These are phyloP conservation scores for Eupleurogrammus muticus DNA, from an alignment of 2,797 vertebrate genomes.

Conservation along the genomic window DNA sequence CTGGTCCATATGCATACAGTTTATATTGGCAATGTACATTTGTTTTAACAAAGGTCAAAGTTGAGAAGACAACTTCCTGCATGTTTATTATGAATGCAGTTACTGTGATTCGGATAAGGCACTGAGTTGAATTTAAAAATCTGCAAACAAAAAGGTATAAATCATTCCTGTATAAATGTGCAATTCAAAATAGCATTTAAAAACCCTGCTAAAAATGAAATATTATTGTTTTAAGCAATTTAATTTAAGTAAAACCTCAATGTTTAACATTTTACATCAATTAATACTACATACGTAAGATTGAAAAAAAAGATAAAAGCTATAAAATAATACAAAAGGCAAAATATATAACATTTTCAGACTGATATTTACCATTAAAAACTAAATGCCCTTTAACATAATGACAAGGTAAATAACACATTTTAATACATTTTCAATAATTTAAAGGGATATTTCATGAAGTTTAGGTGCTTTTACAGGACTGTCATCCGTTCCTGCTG, in stretches of 20 bases:
- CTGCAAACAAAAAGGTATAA: slow-evolving; percentile 13
- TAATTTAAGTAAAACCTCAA: not conserved
- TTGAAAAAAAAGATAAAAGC: not conserved
- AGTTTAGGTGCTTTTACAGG: not conserved
- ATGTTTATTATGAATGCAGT: slow-evolving; percentile 1
- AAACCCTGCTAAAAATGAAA: not conserved
- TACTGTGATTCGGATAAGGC: slow-evolving; percentile 43
- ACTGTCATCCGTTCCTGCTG: not conserved
- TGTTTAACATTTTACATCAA: not conserved
- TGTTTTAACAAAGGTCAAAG: slow-evolving; percentile 16
- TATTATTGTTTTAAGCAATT: slow-evolving; percentile 22
- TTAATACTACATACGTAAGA: slow-evolving; percentile 17
- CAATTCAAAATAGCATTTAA: not conserved
- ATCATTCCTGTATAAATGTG: slow-evolving; percentile 15
- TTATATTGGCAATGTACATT: not conserved
- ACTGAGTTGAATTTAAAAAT: slow-evolving; percentile 8
- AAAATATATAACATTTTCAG: slow-evolving; percentile 2
- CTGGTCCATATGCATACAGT: not conserved
- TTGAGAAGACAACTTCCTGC: not conserved
- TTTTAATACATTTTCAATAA: not conserved
- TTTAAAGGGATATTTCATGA: not conserved
- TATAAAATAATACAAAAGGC: not conserved
- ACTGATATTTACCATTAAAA: not conserved
- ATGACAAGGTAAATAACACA: not conserved
- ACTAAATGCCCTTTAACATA: not conserved